phyloP scores from a whole-genome alignment of 2,888 invertebrate genomes.

The Caenorhabditis afra region DNA sequence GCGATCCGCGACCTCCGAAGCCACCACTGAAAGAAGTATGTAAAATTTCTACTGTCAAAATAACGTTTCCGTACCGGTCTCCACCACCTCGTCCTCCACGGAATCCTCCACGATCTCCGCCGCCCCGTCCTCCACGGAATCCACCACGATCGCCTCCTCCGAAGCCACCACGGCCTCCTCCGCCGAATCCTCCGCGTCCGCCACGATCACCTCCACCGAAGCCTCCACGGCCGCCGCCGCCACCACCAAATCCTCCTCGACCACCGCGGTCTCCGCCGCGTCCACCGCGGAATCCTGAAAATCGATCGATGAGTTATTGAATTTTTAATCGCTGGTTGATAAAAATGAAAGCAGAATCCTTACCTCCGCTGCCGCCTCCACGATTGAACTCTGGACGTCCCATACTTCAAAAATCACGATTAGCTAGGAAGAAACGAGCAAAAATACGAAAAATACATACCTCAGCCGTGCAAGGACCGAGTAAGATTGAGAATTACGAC shows the following conservation, averaged over 20 bases:
- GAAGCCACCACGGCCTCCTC: slow-evolving; percentile 63
- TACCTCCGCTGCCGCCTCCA: slow-evolving; percentile 73
- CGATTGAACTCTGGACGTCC: slow-evolving; percentile 75
- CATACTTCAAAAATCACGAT: slow-evolving; percentile 64
- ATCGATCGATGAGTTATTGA: slow-evolving; percentile 8
- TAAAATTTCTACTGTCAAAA: not conserved
- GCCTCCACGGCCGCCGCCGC: slow-evolving; percentile 56
- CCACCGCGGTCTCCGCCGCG: slow-evolving; percentile 75
- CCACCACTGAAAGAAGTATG: slow-evolving; percentile 36
- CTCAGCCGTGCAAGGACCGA: slow-evolving; percentile 59
- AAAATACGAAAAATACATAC: slow-evolving; percentile 59
- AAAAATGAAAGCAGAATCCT: slow-evolving; percentile 18
- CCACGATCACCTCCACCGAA: slow-evolving; percentile 56
- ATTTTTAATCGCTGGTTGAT: not conserved
- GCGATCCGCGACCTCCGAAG: slow-evolving; percentile 60
- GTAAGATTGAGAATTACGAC: slow-evolving; percentile 63
- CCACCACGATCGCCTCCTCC: slow-evolving; percentile 64
- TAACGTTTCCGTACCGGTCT: slow-evolving; percentile 41
- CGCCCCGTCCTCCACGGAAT: slow-evolving; percentile 62
- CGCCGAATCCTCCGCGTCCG: slow-evolving; percentile 59
- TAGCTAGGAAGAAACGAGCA: not conserved
- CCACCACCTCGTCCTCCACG: slow-evolving; percentile 80
- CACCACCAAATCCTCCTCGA: slow-evolving; percentile 77
- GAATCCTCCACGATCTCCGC: slow-evolving; percentile 66
- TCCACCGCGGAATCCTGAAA: slow-evolving; percentile 65